Conservation (phyloP, 2,797 vertebrate genomes). For the Bovichtus diacanthus region DNA sequence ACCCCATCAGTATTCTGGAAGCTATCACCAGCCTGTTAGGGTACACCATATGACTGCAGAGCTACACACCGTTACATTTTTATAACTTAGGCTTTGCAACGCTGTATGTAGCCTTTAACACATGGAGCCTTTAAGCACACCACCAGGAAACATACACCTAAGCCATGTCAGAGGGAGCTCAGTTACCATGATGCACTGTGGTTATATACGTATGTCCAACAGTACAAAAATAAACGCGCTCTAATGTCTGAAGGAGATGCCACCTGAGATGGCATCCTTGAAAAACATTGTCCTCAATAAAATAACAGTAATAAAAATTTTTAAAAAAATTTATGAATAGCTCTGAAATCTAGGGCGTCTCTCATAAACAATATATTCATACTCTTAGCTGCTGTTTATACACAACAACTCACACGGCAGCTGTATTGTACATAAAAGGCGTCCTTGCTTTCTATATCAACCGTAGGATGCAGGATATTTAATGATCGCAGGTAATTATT, state of each 20-base stretch:
- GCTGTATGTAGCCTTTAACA: conserved; percentile 44
- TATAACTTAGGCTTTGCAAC: conserved; percentile 56
- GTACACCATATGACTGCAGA: conserved; percentile 35
- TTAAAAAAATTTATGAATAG: conserved; percentile 28
- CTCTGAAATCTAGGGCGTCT: conserved; percentile 43
- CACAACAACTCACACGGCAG: conserved; percentile 3
- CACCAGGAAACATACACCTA: conserved; percentile 36
- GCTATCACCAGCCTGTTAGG: conserved; percentile 39
- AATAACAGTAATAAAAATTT: conserved; percentile 14
- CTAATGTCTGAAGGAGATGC: conserved; percentile 7
- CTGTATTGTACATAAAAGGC: conserved; percentile 5
- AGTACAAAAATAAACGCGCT: conserved; percentile 30
- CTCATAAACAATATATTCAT: conserved; percentile 36
- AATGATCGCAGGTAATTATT: conserved; percentile 62
- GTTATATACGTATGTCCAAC: conserved; percentile 15
- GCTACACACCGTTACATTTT: conserved; percentile 50
- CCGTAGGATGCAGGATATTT: conserved; percentile 24
- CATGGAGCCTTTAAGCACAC: conserved; percentile 1
- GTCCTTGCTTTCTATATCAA: conserved; percentile 12
- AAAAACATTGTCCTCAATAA: conserved; percentile 1
- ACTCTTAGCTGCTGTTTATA: conserved; percentile 22
- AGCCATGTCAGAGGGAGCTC: conserved; percentile 1
- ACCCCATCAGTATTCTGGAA: conserved; percentile 49
- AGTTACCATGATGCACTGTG: conserved; percentile 10
- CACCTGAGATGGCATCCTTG: neutral